Base-by-base conservation (phyloP, 2,797 vertebrate genomes). In the Sebastes minor region DNA sequence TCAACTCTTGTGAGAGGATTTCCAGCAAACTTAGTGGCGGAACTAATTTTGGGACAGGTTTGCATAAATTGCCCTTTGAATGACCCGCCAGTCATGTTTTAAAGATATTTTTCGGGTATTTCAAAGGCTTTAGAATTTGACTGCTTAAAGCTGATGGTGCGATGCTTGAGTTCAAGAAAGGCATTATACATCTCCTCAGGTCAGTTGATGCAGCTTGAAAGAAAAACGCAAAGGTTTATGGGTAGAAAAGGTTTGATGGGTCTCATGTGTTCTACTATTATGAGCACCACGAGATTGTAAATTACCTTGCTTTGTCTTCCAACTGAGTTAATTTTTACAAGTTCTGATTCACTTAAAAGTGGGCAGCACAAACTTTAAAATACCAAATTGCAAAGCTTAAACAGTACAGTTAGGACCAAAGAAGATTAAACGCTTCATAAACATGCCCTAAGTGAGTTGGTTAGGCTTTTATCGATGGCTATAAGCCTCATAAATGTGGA, bases 31-130 rank as follows among this genome's bases (percentile, higher is more conserved):
- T 74, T 64, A 61, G 53, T 18, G 8, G 22, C 25, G 30, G 78
- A 69, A 63, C 66, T 76, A 27, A 81, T 76, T 84, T 81, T 35
- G 73, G 53, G 70, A 71, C 71, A 74, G 61, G 76, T 81, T 85
- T 85, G 76, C 70, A 82, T 76, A 64, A 73, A 56, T 67, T 86
- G 78, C 23, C 66, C 84, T 68, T 46, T 52, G 22, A 67, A 46
- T 65, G 79, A 89, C 87, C 84, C 23, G 38, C 11, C 4, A 10
- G 62, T 4, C 27, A 9, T 57, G 23, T 68, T 81, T 76, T 25
- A 8, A 35, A 46, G 18, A 65, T 75, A 32, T 78, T 77, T 78
- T 62, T 28, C 60, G 25, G 28, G 16, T 38, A 20, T 82, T 84
- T 74, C 0, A 57, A 57, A 53, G 27, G 32, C 57, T 76, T 61